A percentile compares a stretch with the other conserved stretches of the same genome.
Conservation (phyloP, 2,113 vertebrate genomes). For the Saccopteryx leptura region DNA sequence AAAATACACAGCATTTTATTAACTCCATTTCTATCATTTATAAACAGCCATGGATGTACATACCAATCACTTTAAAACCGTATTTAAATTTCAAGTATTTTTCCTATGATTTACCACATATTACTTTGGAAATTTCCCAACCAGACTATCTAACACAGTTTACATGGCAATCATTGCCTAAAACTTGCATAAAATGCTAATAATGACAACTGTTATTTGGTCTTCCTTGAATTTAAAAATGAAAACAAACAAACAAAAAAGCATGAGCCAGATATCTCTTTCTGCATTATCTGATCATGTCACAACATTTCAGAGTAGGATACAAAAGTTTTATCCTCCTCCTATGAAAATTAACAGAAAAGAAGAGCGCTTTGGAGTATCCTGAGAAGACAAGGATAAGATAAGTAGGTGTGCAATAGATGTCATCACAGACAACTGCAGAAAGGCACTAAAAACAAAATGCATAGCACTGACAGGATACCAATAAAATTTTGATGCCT, state of each 20-base stretch:
- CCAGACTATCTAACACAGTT: background rate
- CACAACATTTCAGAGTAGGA: background rate
- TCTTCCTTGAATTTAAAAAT: background rate
- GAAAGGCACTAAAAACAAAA: conserved; percentile 1
- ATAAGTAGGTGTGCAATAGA: background rate
- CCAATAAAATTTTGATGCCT: background rate
- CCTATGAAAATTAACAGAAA: background rate
- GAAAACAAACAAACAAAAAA: conserved; percentile 5
- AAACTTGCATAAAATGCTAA: conserved; percentile 23
- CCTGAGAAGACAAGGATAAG: background rate
- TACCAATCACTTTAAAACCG: conserved; percentile 43
- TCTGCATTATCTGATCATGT: background rate
- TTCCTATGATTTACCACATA: conserved; percentile 1
- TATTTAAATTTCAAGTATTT: conserved; percentile 62
- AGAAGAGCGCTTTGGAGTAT: background rate
- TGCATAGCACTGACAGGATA: background rate
- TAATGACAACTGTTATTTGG: background rate
- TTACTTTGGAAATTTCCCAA: conserved; percentile 38
- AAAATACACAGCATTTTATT: conserved; percentile 64
- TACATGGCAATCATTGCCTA: conserved; percentile 4
- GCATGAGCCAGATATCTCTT: background rate
- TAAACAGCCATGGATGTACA: conserved; percentile 25
- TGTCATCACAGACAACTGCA: background rate
- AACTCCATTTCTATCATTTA: conserved; percentile 69
- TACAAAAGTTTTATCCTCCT: background rate